These are phyloP conservation scores for Tauraco hartlaubi DNA, from an alignment of 2,797 vertebrate genomes.

Conservation along the genomic window DNA sequence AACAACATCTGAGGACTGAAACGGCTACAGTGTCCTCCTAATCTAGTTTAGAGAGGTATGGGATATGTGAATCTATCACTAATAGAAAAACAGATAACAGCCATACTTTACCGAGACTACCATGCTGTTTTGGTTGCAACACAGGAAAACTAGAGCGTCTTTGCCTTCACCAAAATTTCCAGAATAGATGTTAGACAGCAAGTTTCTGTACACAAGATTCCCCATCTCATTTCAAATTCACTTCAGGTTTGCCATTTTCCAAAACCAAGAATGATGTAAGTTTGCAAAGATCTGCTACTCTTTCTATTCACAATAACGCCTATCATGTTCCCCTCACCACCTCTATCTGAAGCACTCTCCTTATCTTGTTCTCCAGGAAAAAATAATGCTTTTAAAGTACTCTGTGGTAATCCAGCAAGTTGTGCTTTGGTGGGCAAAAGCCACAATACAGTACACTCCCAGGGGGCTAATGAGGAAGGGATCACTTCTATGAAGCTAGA, in stretches of 20 bases:
- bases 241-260: slow-evolving; percentile 15
- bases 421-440: neutral
- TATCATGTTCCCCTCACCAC: neutral
- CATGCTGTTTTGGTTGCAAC: neutral
- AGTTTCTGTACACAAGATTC: slow-evolving; percentile 20
- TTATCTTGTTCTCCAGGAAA: slow-evolving; percentile 22
- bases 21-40: neutral
- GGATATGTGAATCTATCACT: neutral
- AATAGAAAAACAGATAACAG: neutral
- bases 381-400: slow-evolving; percentile 16
- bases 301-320: slow-evolving; percentile 25
- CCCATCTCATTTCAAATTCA: slow-evolving; percentile 15
- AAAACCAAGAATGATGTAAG: slow-evolving; percentile 13
- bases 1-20: neutral
- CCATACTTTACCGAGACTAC: neutral
- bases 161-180: neutral
- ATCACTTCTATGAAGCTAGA: neutral
- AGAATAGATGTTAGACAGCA: neutral
- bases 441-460: neutral
- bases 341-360: neutral
- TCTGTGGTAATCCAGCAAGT: slow-evolving; percentile 11
- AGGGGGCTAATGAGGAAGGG: neutral
- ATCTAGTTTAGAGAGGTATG: neutral
- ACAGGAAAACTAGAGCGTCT: neutral
- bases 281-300: slow-evolving; percentile 47